Evolutionary conservation across 2,113 vertebrate species (phyloP), one percentile per base, ranked within the genome.

Genomic region (Callionymus lyra): DNA sequence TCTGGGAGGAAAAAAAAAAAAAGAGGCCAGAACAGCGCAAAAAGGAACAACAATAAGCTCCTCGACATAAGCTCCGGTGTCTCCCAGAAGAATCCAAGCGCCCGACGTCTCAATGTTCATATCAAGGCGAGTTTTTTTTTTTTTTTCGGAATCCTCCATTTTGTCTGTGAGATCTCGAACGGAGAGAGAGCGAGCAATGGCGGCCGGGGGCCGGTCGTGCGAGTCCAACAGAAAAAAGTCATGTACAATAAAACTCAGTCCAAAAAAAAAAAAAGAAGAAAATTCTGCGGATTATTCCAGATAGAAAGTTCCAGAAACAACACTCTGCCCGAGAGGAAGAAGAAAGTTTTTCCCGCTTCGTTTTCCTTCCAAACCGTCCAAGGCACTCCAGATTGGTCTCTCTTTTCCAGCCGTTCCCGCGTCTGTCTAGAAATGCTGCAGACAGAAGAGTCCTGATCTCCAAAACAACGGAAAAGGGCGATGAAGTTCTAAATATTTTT

Each of bases 401-500:
- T 74, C 69, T 64, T 67, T 70, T 78, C 60, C 60, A 59, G 66
- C 48, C 41, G 16, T 63, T 47, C 59, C 13, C 65, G 56, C 53
- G 36, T 74, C 51, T 35, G 27, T 56, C 54, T 56, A 33, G 59
- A 64, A 72, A 68, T 53, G 45, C 56, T 58, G 55, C 58, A 52
- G 65, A 77, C 52, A 66, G 54, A 72, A 74, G 56, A 31, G 52
- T 79, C 65, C 62, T 63, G 15, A 59, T 86, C 54, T 67, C 82
- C 43, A 61, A 60, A n/a, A 8, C 13, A 53, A 50, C 10, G 18
- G 60, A 50, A 86, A 85, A 82, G 80, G 60, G 84, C 83, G 78
- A 84, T 80, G 84, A 87, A 87, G 86, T 89, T 88, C 70, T 53
- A 57, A 68, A 70, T 74, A 44, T 44, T 46, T 27, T 27, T 27